A percentile compares a stretch with the other conserved stretches of the same genome.
Conservation (phyloP, 1,140 invertebrate species). For the Brachionus manjavacas region DNA sequence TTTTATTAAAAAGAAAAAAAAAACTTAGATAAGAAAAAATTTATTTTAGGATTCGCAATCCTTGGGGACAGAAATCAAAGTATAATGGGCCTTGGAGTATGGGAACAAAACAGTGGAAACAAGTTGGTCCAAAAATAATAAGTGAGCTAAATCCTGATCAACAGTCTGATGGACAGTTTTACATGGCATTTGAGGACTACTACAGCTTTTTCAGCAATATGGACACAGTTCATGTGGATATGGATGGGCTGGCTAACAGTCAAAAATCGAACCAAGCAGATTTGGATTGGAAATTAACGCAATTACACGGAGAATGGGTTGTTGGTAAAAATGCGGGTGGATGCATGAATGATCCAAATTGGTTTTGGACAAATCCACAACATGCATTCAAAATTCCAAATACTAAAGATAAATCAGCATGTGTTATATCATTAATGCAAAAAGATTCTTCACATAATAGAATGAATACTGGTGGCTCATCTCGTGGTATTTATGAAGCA, state of each 20-base stretch:
- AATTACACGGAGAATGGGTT: not conserved
- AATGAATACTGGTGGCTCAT: conserved; percentile 35
- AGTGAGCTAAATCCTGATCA: conserved; percentile 24
- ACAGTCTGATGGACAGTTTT: conserved; percentile 59
- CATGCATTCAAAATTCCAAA: not conserved
- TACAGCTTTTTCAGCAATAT: not conserved
- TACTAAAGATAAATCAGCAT: not conserved
- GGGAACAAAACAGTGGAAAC: conserved; percentile 65
- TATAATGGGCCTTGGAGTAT: conserved; percentile 63
- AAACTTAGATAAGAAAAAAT: conserved; percentile 44
- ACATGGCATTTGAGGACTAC: conserved; percentile 59
- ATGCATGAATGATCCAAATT: not conserved
- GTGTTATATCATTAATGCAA: conserved; percentile 32
- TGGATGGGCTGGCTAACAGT: conserved; percentile 59
- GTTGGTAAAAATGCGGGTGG: conserved; percentile 31
- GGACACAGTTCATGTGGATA: conserved; percentile 25
- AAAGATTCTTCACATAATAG: conserved; percentile 25
- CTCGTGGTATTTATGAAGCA: not conserved
- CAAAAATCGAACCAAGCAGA: not conserved
- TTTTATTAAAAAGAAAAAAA: conserved; percentile 33
- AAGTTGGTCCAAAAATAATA: conserved; percentile 50
- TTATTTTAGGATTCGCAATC: conserved; percentile 59
- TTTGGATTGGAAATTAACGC: not conserved
- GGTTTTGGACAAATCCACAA: conserved; percentile 26
- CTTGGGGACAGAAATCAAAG: conserved; percentile 62